Evolutionary conservation across 2,113 vertebrate species (phyloP).

Genomic region (Coturnix japonica): DNA sequence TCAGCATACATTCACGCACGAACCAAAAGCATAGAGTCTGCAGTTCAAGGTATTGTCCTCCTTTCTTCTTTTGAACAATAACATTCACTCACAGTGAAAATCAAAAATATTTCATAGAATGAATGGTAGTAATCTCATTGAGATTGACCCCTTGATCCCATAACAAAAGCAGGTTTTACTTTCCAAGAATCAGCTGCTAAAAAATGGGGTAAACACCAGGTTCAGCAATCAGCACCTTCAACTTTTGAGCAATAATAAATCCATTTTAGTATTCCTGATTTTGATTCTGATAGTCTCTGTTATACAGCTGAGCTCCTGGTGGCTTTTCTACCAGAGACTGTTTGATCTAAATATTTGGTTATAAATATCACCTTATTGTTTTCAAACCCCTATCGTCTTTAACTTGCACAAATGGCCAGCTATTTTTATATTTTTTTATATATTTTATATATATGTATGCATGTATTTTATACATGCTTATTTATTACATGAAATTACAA

Average conservation of each 20-base stretch:
- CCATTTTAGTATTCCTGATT: neutral
- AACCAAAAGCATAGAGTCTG: neutral
- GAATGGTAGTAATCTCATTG: neutral
- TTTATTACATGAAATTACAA: neutral
- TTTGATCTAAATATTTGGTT: neutral
- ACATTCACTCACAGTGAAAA: neutral
- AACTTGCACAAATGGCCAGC: neutral
- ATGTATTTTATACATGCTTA: neutral
- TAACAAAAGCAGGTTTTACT: neutral
- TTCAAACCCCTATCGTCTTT: neutral
- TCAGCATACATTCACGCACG: neutral
- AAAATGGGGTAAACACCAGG: neutral
- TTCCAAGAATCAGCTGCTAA: neutral
- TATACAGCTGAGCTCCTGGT: neutral
- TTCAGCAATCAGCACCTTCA: neutral
- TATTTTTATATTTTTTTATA: too few species aligned
- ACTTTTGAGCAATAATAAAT: neutral
- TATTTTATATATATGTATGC: neutral
- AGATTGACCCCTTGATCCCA: neutral
- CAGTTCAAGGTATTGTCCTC: neutral
- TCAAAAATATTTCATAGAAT: neutral
- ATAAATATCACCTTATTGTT: neutral
- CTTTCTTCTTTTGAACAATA: neutral
- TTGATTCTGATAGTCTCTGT: neutral
- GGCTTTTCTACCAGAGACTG: neutral